Percentiles rank a stretch among this genome's conserved stretches.
Evolutionary conservation across 1,140 invertebrate species (phyloP).

Genomic region (Gryllus bimaculatus): DNA sequence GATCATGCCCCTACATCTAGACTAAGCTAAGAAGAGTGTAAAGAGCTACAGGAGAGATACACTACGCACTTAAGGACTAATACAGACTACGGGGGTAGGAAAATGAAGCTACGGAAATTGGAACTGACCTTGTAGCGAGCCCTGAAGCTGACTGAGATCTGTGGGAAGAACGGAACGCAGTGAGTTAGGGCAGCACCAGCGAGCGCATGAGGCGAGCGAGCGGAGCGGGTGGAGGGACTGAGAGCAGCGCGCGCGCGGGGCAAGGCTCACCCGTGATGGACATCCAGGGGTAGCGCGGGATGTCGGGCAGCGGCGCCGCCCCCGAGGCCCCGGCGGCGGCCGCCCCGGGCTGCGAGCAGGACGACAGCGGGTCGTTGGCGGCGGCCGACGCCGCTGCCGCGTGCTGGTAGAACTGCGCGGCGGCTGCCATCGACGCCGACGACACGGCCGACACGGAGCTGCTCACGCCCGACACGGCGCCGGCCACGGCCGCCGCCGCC

Average conservation of each 20-base stretch:
- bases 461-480: constrained; percentile 32
- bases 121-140: not conserved
- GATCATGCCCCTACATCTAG: not conserved
- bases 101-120: not conserved
- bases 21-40: not conserved
- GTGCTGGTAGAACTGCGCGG: constrained; percentile 81
- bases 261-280: constrained; percentile 80
- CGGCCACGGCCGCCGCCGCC: constrained; percentile 44
- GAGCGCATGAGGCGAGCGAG: not conserved
- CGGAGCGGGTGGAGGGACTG: not conserved
- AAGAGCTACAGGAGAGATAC: not conserved
- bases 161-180: not conserved
- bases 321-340: constrained; percentile 33
- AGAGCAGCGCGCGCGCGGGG: not conserved
- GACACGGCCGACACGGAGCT: constrained; percentile 49
- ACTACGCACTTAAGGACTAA: not conserved
- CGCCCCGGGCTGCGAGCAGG: constrained; percentile 50
- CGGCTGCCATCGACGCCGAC: constrained; percentile 64
- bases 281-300: constrained; percentile 94
- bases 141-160: constrained; percentile 3
- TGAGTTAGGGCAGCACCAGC: not conserved
- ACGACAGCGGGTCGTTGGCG: constrained; percentile 53
- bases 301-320: constrained; percentile 69
- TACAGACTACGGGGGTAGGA: not conserved
- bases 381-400: constrained; percentile 55